phyloP scores from a whole-genome alignment of 2,113 vertebrate genomes.

The Eubucco bourcierii region DNA sequence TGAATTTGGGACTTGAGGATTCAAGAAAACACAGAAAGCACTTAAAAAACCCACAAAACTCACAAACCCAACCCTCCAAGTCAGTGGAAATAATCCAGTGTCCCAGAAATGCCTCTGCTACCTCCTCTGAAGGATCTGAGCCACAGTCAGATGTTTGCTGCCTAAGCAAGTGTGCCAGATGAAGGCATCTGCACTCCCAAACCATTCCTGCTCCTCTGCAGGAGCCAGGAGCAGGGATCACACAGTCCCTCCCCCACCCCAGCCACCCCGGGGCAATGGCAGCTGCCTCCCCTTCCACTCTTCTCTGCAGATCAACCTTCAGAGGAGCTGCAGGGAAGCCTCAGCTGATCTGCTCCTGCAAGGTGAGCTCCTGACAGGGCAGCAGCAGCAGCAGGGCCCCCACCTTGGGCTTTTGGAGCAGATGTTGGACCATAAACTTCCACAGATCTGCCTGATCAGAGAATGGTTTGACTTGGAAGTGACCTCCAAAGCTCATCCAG shows the following conservation, averaged over 20 bases:
- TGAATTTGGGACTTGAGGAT: background rate
- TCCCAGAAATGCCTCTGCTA: constrained; percentile 19
- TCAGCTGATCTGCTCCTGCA: background rate
- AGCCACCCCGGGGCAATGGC: background rate
- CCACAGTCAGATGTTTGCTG: background rate
- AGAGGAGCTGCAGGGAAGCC: accelerated
- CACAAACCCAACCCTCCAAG: background rate
- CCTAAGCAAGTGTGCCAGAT: background rate
- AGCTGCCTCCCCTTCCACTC: background rate
- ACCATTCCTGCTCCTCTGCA: background rate
- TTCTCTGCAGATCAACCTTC: background rate
- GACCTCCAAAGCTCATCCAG: no score
- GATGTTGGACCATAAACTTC: accelerated
- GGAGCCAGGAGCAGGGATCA: background rate
- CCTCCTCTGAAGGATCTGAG: background rate
- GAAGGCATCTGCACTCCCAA: background rate
- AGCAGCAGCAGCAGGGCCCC: background rate
- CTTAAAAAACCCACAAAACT: background rate
- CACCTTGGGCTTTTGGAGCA: background rate
- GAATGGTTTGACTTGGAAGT: no score
- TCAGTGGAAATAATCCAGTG: background rate
- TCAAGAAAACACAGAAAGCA: background rate
- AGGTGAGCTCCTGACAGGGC: background rate
- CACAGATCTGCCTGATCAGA: background rate
- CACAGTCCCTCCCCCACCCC: background rate